phyloP scores from a whole-genome alignment of 2,113 vertebrate genomes.

The Neoarius graeffei region DNA sequence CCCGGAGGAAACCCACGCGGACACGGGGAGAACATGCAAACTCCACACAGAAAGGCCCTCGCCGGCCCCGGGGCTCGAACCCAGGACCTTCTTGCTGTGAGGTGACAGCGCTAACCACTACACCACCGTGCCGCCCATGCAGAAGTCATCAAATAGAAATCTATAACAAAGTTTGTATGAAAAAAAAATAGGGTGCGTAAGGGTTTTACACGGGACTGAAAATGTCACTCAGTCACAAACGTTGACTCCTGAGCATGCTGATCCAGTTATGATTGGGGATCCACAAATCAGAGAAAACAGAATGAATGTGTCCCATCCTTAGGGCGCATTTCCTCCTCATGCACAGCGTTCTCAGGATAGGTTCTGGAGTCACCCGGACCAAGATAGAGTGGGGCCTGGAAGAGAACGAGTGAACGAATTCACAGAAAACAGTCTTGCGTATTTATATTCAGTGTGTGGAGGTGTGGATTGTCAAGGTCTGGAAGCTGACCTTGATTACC shows the following conservation, averaged over 20 bases:
- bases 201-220: too few relatives aligned
- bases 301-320: neutral
- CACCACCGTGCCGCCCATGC: too few relatives aligned
- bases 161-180: too few relatives aligned
- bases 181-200: too few relatives aligned
- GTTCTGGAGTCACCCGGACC: neutral
- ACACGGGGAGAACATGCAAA: too few relatives aligned
- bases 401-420: neutral
- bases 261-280: neutral
- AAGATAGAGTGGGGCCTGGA: neutral
- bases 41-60: too few relatives aligned
- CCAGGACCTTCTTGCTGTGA: too few relatives aligned
- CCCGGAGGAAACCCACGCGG: too few relatives aligned
- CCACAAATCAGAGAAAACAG: neutral
- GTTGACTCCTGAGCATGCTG: neutral
- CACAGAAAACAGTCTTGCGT: neutral
- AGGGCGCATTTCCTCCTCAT: neutral
- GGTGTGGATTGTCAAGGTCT: conserved; percentile 23
- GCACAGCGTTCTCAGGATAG: neutral
- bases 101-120: too few relatives aligned
- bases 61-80: too few relatives aligned
- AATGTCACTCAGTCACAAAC: too few relatives aligned
- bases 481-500: conserved; percentile 73
- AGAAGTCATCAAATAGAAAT: too few relatives aligned
- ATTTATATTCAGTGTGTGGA: neutral